These are phyloP conservation scores for Cyclina sinensis DNA, from an alignment of 1,140 invertebrate species.

Conservation along the genomic window DNA sequence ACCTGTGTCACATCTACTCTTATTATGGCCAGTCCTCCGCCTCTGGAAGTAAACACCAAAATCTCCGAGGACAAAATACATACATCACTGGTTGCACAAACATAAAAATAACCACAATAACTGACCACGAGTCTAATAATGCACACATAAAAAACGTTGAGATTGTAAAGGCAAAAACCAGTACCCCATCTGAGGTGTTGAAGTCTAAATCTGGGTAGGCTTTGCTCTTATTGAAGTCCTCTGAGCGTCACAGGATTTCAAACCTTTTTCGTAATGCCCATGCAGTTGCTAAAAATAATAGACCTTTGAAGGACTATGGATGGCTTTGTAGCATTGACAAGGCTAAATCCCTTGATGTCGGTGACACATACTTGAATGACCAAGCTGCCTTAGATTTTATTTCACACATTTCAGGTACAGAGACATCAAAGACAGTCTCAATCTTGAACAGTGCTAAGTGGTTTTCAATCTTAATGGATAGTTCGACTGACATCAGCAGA, in stretches of 20 bases:
- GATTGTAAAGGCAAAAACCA: neutral
- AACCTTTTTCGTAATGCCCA: conserved; percentile 50
- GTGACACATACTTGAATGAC: too few species aligned
- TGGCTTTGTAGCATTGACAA: conserved; percentile 16
- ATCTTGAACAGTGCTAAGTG: neutral
- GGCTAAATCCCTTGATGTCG: too few species aligned
- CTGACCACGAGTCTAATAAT: conserved; percentile 13
- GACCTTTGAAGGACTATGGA: conserved; percentile 36
- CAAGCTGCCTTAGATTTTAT: neutral
- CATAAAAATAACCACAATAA: neutral
- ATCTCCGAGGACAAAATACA: neutral
- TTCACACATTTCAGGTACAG: neutral
- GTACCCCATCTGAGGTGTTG: neutral
- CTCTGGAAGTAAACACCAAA: neutral
- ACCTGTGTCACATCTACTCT: too few species aligned
- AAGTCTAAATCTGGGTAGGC: conserved; percentile 11
- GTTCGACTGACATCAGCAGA: conserved; percentile 46
- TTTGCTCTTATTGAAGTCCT: neutral
- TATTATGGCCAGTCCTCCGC: too few species aligned
- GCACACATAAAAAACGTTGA: neutral
- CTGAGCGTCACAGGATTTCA: neutral
- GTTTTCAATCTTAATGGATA: conserved; percentile 61
- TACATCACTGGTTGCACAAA: neutral
- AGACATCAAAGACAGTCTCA: too few species aligned
- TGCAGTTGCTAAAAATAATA: conserved; percentile 51